Conservation (phyloP, 2,113 vertebrate species). For the Erythrolamprus reginae region DNA sequence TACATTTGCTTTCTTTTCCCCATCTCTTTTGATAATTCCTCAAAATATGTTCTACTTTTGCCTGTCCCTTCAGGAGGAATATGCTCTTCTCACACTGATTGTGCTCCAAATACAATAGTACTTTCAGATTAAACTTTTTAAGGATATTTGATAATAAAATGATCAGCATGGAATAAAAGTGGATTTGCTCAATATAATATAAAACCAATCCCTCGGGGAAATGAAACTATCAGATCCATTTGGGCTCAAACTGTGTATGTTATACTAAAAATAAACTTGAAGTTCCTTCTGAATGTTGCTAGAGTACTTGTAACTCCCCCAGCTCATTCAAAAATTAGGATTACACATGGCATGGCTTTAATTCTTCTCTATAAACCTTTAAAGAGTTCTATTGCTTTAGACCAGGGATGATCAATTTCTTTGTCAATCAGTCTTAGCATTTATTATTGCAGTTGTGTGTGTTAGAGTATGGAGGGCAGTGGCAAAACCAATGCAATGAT, state of each 20-base stretch:
- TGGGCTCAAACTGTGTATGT: not conserved
- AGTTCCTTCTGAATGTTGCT: not conserved
- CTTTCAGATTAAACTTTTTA: conserved; percentile 10
- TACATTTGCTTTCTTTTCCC: not conserved
- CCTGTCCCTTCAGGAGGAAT: not conserved
- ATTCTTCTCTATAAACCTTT: not conserved
- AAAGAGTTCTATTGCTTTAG: not conserved
- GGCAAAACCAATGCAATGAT: not conserved
- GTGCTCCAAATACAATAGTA: conserved; percentile 1
- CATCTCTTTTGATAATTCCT: not conserved
- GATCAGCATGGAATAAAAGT: conserved; percentile 7
- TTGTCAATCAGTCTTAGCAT: not conserved
- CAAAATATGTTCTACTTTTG: conserved; percentile 8
- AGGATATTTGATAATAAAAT: not conserved
- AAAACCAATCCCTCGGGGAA: not conserved
- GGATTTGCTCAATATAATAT: not conserved
- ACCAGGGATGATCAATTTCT: not conserved
- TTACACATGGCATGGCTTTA: not conserved
- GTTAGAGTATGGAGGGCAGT: not conserved
- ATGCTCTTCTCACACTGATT: conserved; percentile 20
- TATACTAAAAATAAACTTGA: not conserved
- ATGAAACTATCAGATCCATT: not conserved
- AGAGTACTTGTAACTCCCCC: not conserved
- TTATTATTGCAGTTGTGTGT: not conserved
- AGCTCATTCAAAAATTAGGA: not conserved